These are phyloP conservation scores for Alligator sinensis DNA, from an alignment of 2,113 vertebrate species.

Conservation along the genomic window DNA sequence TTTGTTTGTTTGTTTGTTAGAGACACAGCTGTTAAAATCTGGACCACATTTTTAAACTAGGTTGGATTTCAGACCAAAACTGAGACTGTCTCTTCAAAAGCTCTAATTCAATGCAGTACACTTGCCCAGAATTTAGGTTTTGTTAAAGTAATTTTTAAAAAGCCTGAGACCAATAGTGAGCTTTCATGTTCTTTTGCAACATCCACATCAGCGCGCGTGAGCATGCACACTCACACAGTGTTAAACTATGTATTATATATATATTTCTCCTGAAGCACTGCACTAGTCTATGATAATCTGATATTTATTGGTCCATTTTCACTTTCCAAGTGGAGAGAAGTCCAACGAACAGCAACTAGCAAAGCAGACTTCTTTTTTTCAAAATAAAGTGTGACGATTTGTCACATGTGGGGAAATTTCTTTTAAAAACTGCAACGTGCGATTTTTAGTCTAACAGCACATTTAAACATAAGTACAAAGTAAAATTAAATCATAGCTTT, in stretches of 20 bases:
- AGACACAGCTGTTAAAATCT: background rate
- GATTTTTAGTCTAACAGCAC: background rate
- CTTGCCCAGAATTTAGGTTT: background rate
- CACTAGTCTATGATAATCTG: background rate
- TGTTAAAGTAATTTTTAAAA: constrained; percentile 9
- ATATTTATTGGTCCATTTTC: background rate
- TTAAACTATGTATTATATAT: background rate
- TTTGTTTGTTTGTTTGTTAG: background rate
- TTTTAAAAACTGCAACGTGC: background rate
- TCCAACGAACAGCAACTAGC: background rate
- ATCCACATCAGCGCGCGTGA: background rate
- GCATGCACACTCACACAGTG: too few relatives aligned
- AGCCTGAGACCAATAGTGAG: background rate
- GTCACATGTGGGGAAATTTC: background rate
- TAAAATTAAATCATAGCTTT: background rate
- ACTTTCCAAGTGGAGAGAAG: background rate
- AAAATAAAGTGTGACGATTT: background rate
- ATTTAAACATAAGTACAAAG: background rate
- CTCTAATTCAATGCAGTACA: background rate
- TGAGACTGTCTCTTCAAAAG: background rate
- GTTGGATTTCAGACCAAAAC: background rate
- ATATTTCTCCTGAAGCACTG: background rate
- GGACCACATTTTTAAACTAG: background rate
- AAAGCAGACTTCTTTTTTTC: background rate
- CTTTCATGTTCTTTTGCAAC: background rate